Percentiles rank a stretch among this genome's conserved stretches.
Conservation (phyloP, 2,888 invertebrate genomes). For the Caradrina kadenii region DNA sequence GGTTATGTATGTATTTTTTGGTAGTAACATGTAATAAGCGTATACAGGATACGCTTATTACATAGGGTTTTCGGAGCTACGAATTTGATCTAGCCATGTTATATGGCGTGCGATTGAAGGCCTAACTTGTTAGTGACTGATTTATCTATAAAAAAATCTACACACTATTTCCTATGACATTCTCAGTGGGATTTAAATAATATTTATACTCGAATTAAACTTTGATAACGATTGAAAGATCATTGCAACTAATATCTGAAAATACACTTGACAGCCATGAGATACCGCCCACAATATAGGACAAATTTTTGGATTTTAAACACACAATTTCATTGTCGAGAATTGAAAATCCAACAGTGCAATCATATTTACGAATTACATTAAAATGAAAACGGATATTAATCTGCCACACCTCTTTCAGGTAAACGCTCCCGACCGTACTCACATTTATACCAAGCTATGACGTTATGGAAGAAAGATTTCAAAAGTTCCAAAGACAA, state of each 20-base stretch:
- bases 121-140: background rate
- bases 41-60: no score
- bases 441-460: conserved; percentile 97
- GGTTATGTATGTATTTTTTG: no score
- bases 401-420: conserved; percentile 57
- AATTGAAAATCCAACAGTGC: no score
- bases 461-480: conserved; percentile 91
- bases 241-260: no score
- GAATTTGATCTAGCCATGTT: background rate
- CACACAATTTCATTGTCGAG: no score
- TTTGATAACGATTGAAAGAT: no score
- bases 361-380: background rate
- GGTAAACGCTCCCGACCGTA: conserved; percentile 96
- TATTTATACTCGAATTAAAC: no score
- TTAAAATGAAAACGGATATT: background rate
- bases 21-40: no score
- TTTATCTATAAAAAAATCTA: background rate
- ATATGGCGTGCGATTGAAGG: background rate
- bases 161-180: no score
- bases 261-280: no score
- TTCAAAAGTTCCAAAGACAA: conserved; percentile 82
- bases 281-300: background rate
- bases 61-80: background rate
- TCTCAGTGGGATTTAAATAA: no score
- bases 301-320: no score